Evolutionary conservation across 2,888 invertebrate genomes (phyloP), one percentile per base, ranked within the genome.

Genomic region (Oscheius myriophilus): DNA sequence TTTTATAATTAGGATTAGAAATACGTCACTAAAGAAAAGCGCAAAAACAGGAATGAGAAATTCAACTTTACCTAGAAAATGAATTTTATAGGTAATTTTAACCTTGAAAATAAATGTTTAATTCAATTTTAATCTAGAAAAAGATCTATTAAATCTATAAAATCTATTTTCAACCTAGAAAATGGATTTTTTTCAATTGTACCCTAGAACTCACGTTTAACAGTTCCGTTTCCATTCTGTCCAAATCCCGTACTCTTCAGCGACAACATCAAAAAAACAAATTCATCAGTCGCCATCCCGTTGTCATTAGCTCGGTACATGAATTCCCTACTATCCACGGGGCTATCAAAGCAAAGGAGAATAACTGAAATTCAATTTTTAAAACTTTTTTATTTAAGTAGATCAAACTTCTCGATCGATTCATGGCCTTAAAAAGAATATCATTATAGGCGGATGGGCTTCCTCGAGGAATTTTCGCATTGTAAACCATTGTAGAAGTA

Each of bases 261-360:
- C n/a, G 78, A 72, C 16, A 80, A 59, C 26, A 80, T 33, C 18
- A 84, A 74, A 64, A 76, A 81, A 14, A 84, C 82, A 58, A 78
- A 84, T 49, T 84, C 84, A 55, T 79, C 71, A 21, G 54, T 76
- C n/a, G 42, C 65, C 79, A 84, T 78, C 12, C 75, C 76, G 14
- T 52, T 53, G 21, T 59, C 54, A 6, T 23, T 14, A 2, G 61
- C 61, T 11, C 52, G 21, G n/a, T 21, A 45, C 62, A 67, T 59
- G 52, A 78, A 78, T n/a, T 57, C 63, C 7, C 78, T 68, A n/a
- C 58, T 45, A 46, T 72, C 65, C 14, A 53, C 51, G 25, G 64
- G 43, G 43, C 67, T 62, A 57, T 80, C 78, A 16, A 78, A 77
- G 45, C 78, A 78, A 2, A 77, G 43, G 18, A 78, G 23, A n/a